A percentile compares a stretch with the other conserved stretches of the same genome.
phyloP scores from a whole-genome alignment of 2,888 invertebrate species.

The Abrostola triplasia region DNA sequence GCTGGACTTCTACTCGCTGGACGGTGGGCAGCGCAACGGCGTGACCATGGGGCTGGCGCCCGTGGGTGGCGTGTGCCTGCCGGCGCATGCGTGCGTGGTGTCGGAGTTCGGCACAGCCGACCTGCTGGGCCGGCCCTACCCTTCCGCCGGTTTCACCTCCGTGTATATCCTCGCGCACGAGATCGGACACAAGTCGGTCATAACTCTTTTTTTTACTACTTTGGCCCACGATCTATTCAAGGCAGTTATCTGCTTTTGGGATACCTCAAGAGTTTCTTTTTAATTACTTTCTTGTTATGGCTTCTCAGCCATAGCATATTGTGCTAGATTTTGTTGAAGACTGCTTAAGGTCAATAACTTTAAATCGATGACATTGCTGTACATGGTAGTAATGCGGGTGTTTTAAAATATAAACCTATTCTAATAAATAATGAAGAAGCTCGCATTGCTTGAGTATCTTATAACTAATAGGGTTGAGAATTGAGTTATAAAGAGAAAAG shows the following conservation, averaged over 20 bases:
- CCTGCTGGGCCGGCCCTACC: constrained; percentile 92
- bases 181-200: constrained; percentile 94
- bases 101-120: constrained; percentile 93
- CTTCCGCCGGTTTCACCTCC: constrained; percentile 94
- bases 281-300: no score
- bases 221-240: neutral
- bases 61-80: constrained; percentile 92
- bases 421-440: no score
- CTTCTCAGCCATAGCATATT: no score
- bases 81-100: constrained; percentile 92
- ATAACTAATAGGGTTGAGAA: no score
- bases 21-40: constrained; percentile 91
- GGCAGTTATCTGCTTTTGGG: neutral
- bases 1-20: constrained; percentile 92
- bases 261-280: no score
- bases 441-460: no score
- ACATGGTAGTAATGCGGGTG: constrained; percentile 29
- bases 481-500: no score
- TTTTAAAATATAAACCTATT: neutral
- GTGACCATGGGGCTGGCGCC: constrained; percentile 95
- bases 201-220: constrained; percentile 18
- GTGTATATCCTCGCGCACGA: constrained; percentile 95
- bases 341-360: constrained; percentile 14
- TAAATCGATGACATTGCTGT: constrained; percentile 12
- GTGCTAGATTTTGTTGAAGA: neutral